Evolutionary conservation across 1,140 invertebrate genomes (phyloP).

Genomic region (Heliconius hermathena): DNA sequence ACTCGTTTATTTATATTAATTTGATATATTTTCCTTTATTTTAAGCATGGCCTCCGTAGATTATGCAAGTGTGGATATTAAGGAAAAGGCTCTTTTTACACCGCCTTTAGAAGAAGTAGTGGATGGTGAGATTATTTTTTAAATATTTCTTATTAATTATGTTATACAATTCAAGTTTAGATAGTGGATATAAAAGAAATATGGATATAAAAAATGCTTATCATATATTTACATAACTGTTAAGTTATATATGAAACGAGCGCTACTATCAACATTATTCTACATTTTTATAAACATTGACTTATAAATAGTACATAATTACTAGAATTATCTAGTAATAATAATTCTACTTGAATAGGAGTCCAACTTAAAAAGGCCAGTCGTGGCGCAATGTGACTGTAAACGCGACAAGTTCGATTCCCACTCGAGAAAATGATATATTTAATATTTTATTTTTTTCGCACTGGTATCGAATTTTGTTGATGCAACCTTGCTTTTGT

Average conservation of each 20-base stretch:
- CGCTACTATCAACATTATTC: not conserved
- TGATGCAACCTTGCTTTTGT: too few species aligned
- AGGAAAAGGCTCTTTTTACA: constrained; percentile 78
- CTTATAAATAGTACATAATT: too few species aligned
- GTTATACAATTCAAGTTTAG: not conserved
- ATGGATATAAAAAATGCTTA: not conserved
- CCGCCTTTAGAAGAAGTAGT: constrained; percentile 83
- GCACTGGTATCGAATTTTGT: not conserved
- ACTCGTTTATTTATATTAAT: not conserved
- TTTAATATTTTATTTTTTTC: not conserved
- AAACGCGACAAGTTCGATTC: too few species aligned
- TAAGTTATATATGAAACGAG: not conserved
- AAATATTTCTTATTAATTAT: not conserved
- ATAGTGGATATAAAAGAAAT: not conserved
- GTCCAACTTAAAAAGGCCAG: too few species aligned
- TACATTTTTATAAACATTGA: not conserved
- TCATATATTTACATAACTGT: not conserved
- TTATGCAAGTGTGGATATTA: constrained; percentile 70
- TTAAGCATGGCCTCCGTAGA: constrained; percentile 73
- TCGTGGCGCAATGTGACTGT: too few species aligned
- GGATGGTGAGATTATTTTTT: constrained; percentile 71
- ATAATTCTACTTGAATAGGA: too few species aligned
- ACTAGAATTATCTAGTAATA: too few species aligned
- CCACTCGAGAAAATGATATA: too few species aligned
- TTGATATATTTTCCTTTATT: not conserved